Conservation (phyloP, 2,113 vertebrate genomes). For the Myxocyprinus asiaticus region DNA sequence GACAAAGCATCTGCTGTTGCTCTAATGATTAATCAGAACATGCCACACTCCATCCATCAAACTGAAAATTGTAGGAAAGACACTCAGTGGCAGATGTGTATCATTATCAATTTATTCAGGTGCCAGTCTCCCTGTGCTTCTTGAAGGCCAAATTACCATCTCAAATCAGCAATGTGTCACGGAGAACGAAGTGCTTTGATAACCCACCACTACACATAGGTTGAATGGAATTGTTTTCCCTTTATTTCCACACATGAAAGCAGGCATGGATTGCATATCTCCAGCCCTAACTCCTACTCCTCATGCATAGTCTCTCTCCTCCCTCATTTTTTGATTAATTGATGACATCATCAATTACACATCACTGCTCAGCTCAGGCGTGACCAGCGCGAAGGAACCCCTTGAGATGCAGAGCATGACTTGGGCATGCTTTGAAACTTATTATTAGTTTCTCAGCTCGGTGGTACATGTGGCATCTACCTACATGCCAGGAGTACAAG, state of each 20-base stretch:
- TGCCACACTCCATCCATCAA: conserved; percentile 21
- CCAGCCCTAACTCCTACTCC: background rate
- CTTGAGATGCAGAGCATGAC: conserved; percentile 41
- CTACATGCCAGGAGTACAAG: conserved; percentile 35
- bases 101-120: conserved; percentile 26
- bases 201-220: background rate
- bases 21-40: conserved; percentile 34
- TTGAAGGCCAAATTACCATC: conserved; percentile 44
- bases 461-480: conserved; percentile 40
- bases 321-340: conserved; percentile 53
- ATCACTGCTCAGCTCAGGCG: conserved; percentile 41
- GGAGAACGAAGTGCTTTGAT: conserved; percentile 35
- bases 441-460: conserved; percentile 41
- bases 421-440: conserved; percentile 44
- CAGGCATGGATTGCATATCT: conserved; percentile 1
- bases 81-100: conserved; percentile 21
- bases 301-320: conserved; percentile 5
- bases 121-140: conserved; percentile 22
- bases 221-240: conserved; percentile 8
- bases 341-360: conserved; percentile 54
- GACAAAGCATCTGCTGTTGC: conserved; percentile 23
- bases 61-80: conserved; percentile 6
- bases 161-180: conserved; percentile 15
- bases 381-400: conserved; percentile 21
- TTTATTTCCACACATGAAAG: conserved; percentile 52